phyloP scores from a whole-genome alignment of 1,140 invertebrate species.

The Epicauta chinensis region DNA sequence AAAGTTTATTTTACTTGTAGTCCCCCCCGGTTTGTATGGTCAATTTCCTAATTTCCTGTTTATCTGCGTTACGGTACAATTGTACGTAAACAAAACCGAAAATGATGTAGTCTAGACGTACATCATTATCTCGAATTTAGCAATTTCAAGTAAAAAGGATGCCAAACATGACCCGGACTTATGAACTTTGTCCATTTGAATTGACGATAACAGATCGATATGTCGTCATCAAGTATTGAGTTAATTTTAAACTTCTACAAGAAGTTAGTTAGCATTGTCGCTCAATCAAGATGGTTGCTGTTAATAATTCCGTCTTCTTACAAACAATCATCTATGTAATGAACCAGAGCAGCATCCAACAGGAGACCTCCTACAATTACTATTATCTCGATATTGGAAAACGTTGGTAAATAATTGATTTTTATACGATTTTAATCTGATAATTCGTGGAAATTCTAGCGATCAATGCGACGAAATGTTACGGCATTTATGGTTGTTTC shows the following conservation, averaged over 20 bases:
- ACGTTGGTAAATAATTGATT: conserved; percentile 26
- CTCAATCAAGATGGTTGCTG: conserved; percentile 19
- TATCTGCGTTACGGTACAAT: background rate
- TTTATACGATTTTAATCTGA: background rate
- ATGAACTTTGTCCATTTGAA: conserved; percentile 16
- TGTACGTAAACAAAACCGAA: background rate
- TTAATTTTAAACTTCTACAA: conserved; percentile 11
- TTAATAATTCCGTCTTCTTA: conserved; percentile 25
- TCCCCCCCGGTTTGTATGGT: background rate
- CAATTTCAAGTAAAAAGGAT: background rate
- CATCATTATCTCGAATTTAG: background rate
- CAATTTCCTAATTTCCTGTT: no score
- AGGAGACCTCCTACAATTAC: conserved; percentile 37
- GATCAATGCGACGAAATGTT: conserved; percentile 54
- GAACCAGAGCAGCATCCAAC: conserved; percentile 38
- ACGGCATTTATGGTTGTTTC: conserved; percentile 75
- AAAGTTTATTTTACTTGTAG: background rate
- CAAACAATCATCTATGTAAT: conserved; percentile 34
- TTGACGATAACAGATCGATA: conserved; percentile 4
- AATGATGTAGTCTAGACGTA: background rate
- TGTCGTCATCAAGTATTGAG: conserved; percentile 4
- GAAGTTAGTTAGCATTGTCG: conserved; percentile 6
- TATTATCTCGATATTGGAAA: conserved; percentile 38
- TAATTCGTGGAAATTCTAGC: conserved; percentile 31
- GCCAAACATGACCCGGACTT: conserved; percentile 15